Percentiles rank a stretch among this genome's conserved stretches.
phyloP scores from a whole-genome alignment of 1,140 invertebrate species.

The Diploscapter pachys region DNA sequence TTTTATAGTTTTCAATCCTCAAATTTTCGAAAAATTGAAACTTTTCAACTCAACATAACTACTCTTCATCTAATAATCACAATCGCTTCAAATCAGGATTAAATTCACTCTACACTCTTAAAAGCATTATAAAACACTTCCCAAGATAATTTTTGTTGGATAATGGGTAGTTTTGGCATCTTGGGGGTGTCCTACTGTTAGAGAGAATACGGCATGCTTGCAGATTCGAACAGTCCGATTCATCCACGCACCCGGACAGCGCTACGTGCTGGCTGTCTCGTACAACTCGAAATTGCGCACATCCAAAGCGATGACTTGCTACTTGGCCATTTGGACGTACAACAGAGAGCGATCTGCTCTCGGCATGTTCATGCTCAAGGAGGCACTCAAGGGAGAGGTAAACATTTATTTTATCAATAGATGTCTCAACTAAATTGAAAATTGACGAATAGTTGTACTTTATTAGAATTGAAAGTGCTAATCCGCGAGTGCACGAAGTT shows the following conservation, averaged over 20 bases:
- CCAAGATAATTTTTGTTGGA: background rate
- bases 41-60: too few species aligned
- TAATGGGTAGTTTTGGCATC: too few species aligned
- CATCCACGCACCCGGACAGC: too few species aligned
- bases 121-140: background rate
- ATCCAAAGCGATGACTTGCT: conserved; percentile 5
- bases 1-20: too few species aligned
- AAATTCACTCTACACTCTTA: conserved; percentile 6
- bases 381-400: conserved; percentile 13
- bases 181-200: too few species aligned
- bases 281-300: conserved; percentile 21
- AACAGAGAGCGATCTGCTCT: conserved; percentile 12
- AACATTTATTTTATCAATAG: conserved; percentile 1
- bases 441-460: too few species aligned
- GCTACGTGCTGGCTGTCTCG: conserved; percentile 12
- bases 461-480: too few species aligned
- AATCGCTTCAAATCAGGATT: background rate
- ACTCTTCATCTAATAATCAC: too few species aligned
- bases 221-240: too few species aligned
- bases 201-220: too few species aligned
- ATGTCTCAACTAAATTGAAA: background rate
- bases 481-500: too few species aligned
- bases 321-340: conserved; percentile 19
- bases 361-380: conserved; percentile 16
- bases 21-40: too few species aligned